Conservation (phyloP, 2,888 invertebrate genomes). For the Microctonus hyperodae region DNA sequence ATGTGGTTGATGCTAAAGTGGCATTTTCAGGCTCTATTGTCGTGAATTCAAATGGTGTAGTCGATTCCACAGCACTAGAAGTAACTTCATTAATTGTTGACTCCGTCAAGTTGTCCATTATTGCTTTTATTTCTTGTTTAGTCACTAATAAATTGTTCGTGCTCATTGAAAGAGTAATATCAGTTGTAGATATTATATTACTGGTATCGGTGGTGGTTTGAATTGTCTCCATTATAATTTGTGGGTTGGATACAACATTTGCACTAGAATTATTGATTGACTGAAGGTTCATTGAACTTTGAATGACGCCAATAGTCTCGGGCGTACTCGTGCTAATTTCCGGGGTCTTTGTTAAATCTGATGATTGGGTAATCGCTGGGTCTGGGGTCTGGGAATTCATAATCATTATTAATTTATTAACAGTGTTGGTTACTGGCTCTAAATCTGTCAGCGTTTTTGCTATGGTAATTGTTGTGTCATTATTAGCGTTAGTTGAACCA, state of each 20-base stretch:
- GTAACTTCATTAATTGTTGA: constrained; percentile 19
- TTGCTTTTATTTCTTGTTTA: constrained; percentile 18
- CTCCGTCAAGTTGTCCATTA: constrained; percentile 19
- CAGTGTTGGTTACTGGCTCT: constrained; percentile 37
- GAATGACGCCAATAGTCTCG: constrained; percentile 33
- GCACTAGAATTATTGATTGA: constrained; percentile 7
- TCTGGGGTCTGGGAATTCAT: constrained; percentile 48
- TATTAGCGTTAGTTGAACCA: constrained; percentile 58
- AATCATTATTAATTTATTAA: constrained; percentile 42
- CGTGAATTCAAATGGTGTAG: constrained; percentile 11
- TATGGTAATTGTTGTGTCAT: constrained; percentile 50
- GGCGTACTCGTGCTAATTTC: constrained; percentile 34
- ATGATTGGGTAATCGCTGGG: constrained; percentile 37
- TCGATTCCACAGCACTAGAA: constrained; percentile 14
- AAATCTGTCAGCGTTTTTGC: constrained; percentile 42
- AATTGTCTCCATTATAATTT: background rate
- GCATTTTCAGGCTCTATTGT: constrained; percentile 25
- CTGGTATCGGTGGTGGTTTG: background rate
- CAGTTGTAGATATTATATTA: background rate
- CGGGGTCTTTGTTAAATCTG: constrained; percentile 43
- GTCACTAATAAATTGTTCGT: constrained; percentile 18
- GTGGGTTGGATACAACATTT: constrained; percentile 8
- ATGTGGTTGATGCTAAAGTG: constrained; percentile 29
- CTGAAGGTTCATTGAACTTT: constrained; percentile 7
- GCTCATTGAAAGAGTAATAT: constrained; percentile 16